Percentiles rank a stretch among this genome's conserved stretches.
These are phyloP conservation scores for Pemphigus obesinymphae DNA, from an alignment of 1,140 invertebrate species.

Conservation along the genomic window DNA sequence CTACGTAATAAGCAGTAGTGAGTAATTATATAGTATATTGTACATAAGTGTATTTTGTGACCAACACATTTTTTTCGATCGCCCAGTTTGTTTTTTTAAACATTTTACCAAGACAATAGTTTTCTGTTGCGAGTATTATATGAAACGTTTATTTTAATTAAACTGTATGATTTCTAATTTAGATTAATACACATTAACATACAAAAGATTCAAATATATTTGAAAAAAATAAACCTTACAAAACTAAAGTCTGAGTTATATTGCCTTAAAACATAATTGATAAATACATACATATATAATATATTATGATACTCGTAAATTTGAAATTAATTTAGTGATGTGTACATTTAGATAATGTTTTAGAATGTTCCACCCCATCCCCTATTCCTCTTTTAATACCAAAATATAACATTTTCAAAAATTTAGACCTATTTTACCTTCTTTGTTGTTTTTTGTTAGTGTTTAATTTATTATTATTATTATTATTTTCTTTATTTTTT, in stretches of 20 bases:
- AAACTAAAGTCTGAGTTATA: constrained; percentile 27
- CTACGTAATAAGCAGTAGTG: background rate
- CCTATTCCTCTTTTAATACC: too few relatives aligned
- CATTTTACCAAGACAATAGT: too few relatives aligned
- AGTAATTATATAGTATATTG: too few relatives aligned
- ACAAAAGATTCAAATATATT: background rate
- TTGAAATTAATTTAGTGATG: background rate
- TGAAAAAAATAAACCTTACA: too few relatives aligned
- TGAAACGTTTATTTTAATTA: too few relatives aligned
- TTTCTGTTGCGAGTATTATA: too few relatives aligned
- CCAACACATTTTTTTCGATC: background rate
- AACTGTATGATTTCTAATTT: too few relatives aligned
- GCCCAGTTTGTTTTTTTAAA: background rate
- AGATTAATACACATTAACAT: too few relatives aligned
- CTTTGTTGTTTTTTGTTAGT: constrained; percentile 11
- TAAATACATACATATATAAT: too few relatives aligned
- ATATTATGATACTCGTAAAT: background rate
- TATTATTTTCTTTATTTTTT: background rate
- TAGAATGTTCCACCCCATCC: too few relatives aligned
- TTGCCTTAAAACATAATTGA: constrained; percentile 26
- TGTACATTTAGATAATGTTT: background rate
- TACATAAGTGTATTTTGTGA: background rate
- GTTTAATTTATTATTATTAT: constrained; percentile 13
- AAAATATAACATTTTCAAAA: background rate
- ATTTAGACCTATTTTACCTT: background rate